Percentiles rank a stretch among this genome's conserved stretches.
These are phyloP conservation scores for Trissolcus japonicus DNA, from an alignment of 2,888 invertebrate species.

Conservation along the genomic window DNA sequence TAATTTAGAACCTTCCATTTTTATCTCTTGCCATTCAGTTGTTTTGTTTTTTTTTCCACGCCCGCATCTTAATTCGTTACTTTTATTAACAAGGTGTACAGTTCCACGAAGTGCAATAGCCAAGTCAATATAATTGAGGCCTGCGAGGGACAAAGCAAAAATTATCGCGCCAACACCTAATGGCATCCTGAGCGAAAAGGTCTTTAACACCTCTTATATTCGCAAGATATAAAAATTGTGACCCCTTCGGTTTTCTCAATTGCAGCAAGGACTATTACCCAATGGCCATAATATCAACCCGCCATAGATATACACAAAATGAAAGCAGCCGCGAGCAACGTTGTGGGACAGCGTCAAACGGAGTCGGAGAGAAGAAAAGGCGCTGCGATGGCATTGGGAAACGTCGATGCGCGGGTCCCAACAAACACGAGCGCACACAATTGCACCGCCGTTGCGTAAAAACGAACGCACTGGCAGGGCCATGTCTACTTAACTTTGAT, in stretches of 20 bases:
- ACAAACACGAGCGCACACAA: conserved; percentile 57
- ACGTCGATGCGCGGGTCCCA: no score
- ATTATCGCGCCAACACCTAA: conserved; percentile 24
- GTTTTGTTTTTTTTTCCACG: no score
- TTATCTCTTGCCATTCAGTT: no score
- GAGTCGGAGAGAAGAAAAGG: conserved; percentile 29
- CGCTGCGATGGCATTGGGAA: conserved; percentile 32
- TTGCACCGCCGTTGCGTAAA: conserved; percentile 64
- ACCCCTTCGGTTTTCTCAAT: conserved; percentile 31
- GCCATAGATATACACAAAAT: conserved; percentile 53
- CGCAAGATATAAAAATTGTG: conserved; percentile 28
- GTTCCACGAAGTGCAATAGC: no score
- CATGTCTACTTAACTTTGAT: conserved; percentile 75
- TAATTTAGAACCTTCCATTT: not conserved
- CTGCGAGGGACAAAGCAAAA: no score
- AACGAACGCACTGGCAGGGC: conserved; percentile 55
- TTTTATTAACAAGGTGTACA: no score
- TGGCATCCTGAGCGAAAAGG: conserved; percentile 30
- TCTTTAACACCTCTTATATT: conserved; percentile 47
- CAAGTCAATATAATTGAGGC: no score
- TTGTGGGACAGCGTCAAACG: no score
- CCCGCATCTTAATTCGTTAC: no score
- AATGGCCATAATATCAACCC: conserved; percentile 28
- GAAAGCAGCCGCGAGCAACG: conserved; percentile 26
- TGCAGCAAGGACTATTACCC: not conserved